These are phyloP conservation scores for Austrolebias charrua DNA, from an alignment of 2,797 vertebrate genomes.

Conservation along the genomic window DNA sequence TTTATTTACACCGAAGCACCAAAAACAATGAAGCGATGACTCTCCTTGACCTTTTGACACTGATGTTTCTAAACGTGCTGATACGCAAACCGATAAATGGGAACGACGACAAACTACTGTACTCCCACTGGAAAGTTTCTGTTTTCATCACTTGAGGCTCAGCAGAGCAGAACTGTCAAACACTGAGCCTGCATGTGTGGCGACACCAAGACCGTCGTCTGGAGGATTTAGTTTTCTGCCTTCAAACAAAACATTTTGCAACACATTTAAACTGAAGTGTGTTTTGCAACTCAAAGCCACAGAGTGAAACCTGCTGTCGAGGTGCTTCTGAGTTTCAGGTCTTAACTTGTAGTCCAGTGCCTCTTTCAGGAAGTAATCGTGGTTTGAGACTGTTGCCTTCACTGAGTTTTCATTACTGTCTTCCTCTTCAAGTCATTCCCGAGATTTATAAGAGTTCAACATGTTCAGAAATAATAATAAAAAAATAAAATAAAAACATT, in stretches of 20 bases:
- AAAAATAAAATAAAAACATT: too few species aligned
- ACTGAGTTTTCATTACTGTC: slow-evolving; percentile 21
- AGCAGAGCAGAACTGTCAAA: neutral
- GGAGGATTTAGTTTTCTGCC: too few species aligned
- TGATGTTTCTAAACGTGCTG: too few species aligned
- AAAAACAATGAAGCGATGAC: neutral
- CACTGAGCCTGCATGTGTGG: neutral
- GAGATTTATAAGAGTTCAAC: neutral
- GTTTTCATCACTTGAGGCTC: neutral
- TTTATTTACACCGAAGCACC: too few species aligned
- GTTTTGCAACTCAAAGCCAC: neutral
- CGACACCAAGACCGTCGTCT: neutral
- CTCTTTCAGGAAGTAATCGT: slow-evolving; percentile 27
- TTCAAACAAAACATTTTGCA: neutral
- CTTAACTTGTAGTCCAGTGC: neutral
- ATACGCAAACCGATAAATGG: too few species aligned
- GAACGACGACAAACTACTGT: neutral
- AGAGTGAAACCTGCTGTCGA: neutral
- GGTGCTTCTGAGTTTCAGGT: neutral
- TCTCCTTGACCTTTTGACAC: too few species aligned
- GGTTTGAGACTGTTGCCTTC: neutral
- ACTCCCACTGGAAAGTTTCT: neutral
- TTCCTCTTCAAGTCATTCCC: neutral
- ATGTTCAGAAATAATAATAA: neutral
- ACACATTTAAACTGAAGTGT: neutral